Conservation (phyloP, 2,797 vertebrate species). For the Lagodon rhomboides region DNA sequence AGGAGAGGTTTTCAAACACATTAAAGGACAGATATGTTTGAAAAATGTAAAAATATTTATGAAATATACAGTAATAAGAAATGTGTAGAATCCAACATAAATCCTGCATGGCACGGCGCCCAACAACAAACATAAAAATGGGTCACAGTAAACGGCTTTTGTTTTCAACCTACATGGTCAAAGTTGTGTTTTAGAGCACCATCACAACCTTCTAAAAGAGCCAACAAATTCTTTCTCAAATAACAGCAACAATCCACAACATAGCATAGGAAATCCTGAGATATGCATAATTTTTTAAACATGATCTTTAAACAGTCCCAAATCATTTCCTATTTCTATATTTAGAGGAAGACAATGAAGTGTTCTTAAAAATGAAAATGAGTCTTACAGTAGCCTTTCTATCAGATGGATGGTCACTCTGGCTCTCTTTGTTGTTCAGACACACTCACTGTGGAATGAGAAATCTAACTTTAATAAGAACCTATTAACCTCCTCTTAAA, state of each 20-base stretch:
- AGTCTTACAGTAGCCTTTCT: conserved; percentile 46
- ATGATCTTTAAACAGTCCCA: conserved; percentile 4
- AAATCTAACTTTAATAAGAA: conserved; percentile 77
- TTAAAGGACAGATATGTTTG: too few relatives aligned
- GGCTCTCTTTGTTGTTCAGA: conserved; percentile 63
- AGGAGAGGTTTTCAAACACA: background rate
- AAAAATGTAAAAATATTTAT: background rate
- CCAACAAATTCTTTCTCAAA: conserved; percentile 9
- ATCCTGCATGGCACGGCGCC: too few relatives aligned
- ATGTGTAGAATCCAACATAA: too few relatives aligned
- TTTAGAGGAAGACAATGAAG: conserved; percentile 25
- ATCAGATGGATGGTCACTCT: conserved; percentile 58
- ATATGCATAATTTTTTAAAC: conserved; percentile 15
- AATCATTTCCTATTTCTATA: conserved; percentile 23
- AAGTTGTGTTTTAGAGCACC: background rate
- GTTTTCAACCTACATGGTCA: too few relatives aligned
- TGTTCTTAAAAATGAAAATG: conserved; percentile 24
- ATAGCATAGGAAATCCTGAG: background rate
- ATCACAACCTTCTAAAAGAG: background rate
- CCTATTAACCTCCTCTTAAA: conserved; percentile 86
- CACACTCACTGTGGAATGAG: conserved; percentile 56
- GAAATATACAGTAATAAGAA: too few relatives aligned
- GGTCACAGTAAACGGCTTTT: too few relatives aligned
- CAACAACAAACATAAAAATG: too few relatives aligned
- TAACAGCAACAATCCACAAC: background rate